A percentile compares a stretch with the other conserved stretches of the same genome.
phyloP scores from a whole-genome alignment of 2,888 invertebrate genomes.

The Hesperia comma region DNA sequence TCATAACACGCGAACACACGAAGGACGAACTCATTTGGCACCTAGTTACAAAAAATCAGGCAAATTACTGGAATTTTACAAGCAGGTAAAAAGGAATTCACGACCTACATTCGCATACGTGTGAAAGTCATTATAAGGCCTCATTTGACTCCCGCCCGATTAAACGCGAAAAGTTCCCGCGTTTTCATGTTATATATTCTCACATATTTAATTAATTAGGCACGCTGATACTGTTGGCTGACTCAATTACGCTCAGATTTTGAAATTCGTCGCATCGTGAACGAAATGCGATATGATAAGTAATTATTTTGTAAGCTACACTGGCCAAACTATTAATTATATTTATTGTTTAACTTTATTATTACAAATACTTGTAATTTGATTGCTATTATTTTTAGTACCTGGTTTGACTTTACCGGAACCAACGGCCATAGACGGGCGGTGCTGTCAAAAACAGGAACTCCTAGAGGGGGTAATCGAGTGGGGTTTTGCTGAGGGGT shows the following conservation, averaged over 20 bases:
- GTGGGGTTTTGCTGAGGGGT: too few relatives aligned
- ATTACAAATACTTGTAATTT: too few relatives aligned
- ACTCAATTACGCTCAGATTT: slow-evolving; percentile 41
- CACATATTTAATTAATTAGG: slow-evolving; percentile 48
- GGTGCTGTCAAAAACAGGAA: too few relatives aligned
- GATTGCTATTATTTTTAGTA: too few relatives aligned
- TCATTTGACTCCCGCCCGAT: slow-evolving; percentile 33
- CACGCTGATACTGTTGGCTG: slow-evolving; percentile 37
- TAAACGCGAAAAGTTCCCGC: slow-evolving; percentile 43
- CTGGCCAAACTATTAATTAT: too few relatives aligned
- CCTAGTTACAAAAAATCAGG: slow-evolving; percentile 2
- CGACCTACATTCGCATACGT: slow-evolving; percentile 22
- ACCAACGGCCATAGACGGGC: too few relatives aligned
- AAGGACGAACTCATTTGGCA: neutral
- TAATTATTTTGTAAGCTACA: too few relatives aligned
- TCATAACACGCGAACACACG: neutral
- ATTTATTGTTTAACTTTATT: too few relatives aligned
- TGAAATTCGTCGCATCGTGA: neutral
- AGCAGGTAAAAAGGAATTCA: slow-evolving; percentile 20
- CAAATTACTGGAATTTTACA: slow-evolving; percentile 6
- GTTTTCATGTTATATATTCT: slow-evolving; percentile 42
- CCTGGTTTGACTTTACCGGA: too few relatives aligned
- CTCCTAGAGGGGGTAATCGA: too few relatives aligned
- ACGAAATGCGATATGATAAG: neutral
- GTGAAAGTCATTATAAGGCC: slow-evolving; percentile 33